Conservation (phyloP, 30 jellyfish, hydroid and myxozoan genomes). For the Pseudorhiza aurosa region DNA sequence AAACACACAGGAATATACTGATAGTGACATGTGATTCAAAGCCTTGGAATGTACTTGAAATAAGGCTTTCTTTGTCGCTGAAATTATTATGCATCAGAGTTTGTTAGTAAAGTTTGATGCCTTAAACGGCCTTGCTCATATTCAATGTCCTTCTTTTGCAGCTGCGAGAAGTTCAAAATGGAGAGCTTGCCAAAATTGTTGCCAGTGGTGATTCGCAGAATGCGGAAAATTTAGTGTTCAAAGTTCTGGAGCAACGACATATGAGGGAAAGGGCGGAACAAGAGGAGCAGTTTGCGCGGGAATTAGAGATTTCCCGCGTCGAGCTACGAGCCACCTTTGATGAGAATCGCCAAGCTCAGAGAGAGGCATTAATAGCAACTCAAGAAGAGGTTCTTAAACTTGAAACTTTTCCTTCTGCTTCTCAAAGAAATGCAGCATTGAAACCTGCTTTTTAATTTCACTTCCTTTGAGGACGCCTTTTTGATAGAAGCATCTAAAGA, state of each 20-base stretch:
- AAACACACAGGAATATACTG: too few species aligned
- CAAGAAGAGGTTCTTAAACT: conserved; percentile 98
- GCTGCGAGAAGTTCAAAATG: conserved; percentile 87
- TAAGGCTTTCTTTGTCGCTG: too few species aligned
- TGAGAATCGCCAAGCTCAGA: conserved; percentile 72
- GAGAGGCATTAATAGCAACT: conserved; percentile 77
- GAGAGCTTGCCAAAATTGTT: conserved; percentile 60
- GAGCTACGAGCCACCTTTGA: conserved; percentile 62
- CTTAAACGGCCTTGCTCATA: too few species aligned
- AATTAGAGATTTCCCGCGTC: conserved; percentile 76
- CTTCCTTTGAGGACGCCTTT: too few species aligned
- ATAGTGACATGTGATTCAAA: too few species aligned
- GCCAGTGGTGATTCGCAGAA: conserved; percentile 67
- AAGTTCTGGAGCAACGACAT: conserved; percentile 92
- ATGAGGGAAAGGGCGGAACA: conserved; percentile 93
- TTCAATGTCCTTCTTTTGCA: conserved; percentile 22
- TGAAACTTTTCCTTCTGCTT: too few species aligned
- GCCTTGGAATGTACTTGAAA: too few species aligned
- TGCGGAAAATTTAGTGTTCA: conserved; percentile 81
- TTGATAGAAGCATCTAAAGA: too few species aligned
- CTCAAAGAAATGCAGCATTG: too few species aligned
- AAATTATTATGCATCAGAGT: too few species aligned
- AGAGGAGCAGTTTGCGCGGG: conserved; percentile 85
- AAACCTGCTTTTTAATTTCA: too few species aligned
- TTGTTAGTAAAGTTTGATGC: too few species aligned